Evolutionary conservation across 2,888 invertebrate species (phyloP).

Genomic region (Nephrotoma flavescens): DNA sequence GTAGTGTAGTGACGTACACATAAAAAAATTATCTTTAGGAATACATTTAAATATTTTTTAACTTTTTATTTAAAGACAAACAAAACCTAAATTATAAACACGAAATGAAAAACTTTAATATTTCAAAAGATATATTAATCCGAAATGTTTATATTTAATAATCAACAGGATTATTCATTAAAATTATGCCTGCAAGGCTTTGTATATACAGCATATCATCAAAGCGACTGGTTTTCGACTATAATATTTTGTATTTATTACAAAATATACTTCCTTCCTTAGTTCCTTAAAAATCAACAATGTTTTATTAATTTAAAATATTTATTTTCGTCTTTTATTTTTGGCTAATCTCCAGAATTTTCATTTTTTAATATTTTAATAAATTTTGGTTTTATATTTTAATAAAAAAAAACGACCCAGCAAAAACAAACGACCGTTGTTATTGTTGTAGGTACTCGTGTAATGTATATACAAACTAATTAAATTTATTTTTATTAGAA

Average conservation of each 20-base stretch:
- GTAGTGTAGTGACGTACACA: no score
- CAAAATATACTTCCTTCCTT: neutral
- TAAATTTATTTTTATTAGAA: no score
- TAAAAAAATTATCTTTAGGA: no score
- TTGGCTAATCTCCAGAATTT: neutral
- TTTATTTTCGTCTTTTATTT: neutral
- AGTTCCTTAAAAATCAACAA: neutral
- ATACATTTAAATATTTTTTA: no score
- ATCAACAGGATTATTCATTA: neutral
- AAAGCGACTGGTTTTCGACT: neutral
- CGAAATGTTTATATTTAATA: neutral
- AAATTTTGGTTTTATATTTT: neutral
- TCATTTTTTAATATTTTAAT: neutral
- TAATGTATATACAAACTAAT: no score
- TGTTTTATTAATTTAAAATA: neutral
- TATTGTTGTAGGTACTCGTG: neutral
- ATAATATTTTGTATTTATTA: no score
- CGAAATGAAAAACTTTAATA: no score
- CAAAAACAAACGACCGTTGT: neutral
- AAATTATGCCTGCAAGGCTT: neutral
- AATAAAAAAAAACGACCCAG: neutral
- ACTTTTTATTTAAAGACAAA: no score
- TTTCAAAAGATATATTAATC: neutral
- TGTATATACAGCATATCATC: neutral
- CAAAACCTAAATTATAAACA: no score